Percentiles rank a stretch among this genome's conserved stretches.
These are phyloP conservation scores for Tiliacea citrago DNA, from an alignment of 2,888 invertebrate species.

Conservation along the genomic window DNA sequence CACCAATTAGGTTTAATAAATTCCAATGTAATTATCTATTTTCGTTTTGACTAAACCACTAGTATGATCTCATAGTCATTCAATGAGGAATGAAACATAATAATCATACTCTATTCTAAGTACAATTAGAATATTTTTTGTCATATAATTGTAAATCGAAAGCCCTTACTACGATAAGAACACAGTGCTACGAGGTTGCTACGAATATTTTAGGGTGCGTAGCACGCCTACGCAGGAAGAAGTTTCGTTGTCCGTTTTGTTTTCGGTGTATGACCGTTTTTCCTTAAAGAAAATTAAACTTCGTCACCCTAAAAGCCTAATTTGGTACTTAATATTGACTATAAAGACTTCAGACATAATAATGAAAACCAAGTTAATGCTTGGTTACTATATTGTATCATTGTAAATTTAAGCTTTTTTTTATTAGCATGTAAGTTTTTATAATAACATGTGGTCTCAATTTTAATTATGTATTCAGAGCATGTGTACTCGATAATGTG, in stretches of 20 bases:
- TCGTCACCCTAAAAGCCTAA: neutral
- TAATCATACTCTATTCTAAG: neutral
- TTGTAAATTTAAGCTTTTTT: too few species aligned
- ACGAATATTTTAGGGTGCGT: conserved; percentile 27
- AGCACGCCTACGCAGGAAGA: conserved; percentile 25
- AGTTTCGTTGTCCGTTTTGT: neutral
- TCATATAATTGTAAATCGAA: neutral
- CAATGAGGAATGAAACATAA: neutral
- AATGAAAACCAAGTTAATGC: too few species aligned
- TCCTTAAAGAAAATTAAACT: neutral
- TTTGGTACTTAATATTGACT: too few species aligned
- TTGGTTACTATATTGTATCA: too few species aligned
- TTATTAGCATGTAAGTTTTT: too few species aligned
- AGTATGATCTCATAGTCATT: neutral
- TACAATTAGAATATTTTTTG: neutral
- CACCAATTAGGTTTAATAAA: too few species aligned
- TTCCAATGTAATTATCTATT: too few species aligned
- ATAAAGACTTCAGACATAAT: too few species aligned
- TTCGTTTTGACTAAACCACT: neutral
- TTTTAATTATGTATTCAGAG: too few species aligned
- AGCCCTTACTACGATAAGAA: neutral
- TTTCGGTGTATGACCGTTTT: neutral
- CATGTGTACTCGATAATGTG: too few species aligned
- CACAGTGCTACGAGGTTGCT: conserved; percentile 11
- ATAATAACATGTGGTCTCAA: too few species aligned